These are phyloP conservation scores for Dasypus novemcinctus DNA, from an alignment of 2,113 vertebrate species.

Conservation along the genomic window DNA sequence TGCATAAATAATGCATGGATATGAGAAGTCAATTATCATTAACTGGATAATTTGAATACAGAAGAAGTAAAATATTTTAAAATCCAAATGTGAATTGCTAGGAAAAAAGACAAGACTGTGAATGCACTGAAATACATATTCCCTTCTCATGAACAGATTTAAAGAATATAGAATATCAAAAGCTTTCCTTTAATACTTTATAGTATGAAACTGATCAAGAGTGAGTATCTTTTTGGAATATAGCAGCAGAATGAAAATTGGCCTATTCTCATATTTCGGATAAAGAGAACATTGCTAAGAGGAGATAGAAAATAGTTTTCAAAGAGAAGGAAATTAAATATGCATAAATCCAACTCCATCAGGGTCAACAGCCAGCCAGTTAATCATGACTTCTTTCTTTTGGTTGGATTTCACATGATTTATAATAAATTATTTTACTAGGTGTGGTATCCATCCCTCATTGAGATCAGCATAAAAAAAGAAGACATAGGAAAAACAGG, in stretches of 20 bases:
- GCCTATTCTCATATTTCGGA: neutral
- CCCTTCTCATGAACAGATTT: neutral
- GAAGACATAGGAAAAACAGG: neutral
- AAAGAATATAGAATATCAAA: neutral
- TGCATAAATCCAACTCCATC: neutral
- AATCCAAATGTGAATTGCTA: neutral
- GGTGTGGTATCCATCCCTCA: neutral
- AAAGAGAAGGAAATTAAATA: neutral
- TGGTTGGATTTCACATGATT: slow-evolving; percentile 6
- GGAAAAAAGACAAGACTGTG: neutral
- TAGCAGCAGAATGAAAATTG: neutral
- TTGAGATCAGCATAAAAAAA: neutral
- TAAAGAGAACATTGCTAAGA: neutral
- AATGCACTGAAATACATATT: neutral
- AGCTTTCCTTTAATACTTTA: neutral
- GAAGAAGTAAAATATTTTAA: neutral
- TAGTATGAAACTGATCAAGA: neutral
- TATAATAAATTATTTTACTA: neutral
- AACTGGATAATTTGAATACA: neutral
- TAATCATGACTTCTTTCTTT: neutral
- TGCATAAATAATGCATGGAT: neutral
- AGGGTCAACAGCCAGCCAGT: neutral
- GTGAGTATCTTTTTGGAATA: neutral
- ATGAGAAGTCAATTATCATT: slow-evolving; percentile 3
- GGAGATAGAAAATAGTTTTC: neutral